Percentiles rank a stretch among this genome's conserved stretches.
phyloP scores from a whole-genome alignment of 2,888 invertebrate species.

The Meliscaeva auricollis region DNA sequence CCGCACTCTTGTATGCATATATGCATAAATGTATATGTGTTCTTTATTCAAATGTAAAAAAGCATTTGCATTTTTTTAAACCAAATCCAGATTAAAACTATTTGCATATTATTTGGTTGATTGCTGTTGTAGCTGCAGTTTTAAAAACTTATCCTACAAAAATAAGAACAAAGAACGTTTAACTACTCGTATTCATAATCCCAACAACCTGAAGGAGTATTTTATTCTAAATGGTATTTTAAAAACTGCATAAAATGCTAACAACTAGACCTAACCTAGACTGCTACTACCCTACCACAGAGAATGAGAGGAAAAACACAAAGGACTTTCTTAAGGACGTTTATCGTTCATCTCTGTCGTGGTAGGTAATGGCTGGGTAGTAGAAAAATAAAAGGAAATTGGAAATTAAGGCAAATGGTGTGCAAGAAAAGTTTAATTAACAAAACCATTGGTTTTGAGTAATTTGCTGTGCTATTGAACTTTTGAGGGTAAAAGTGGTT shows the following conservation, averaged over 20 bases:
- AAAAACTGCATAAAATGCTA: background rate
- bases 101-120: slow-evolving; percentile 44
- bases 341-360: background rate
- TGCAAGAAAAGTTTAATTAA: slow-evolving; percentile 25
- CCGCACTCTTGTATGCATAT: background rate
- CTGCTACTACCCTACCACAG: background rate
- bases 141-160: background rate
- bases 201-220: background rate
- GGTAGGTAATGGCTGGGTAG: background rate
- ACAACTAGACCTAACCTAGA: background rate
- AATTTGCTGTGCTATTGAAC: background rate
- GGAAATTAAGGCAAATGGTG: slow-evolving; percentile 21
- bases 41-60: slow-evolving; percentile 28
- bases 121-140: slow-evolving; percentile 9
- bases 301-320: slow-evolving; percentile 1
- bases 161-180: slow-evolving; percentile 19
- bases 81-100: slow-evolving; percentile 44
- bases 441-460: slow-evolving; percentile 34
- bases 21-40: background rate
- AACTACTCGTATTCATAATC: background rate
- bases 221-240: slow-evolving; percentile 25
- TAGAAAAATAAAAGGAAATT: slow-evolving; percentile 24
- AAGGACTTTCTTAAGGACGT: slow-evolving; percentile 33
- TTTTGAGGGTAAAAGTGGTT: background rate
- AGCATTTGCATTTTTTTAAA: slow-evolving; percentile 43